These are phyloP conservation scores for Drosophila subobscura DNA, from an alignment of 1,140 invertebrate species.

Conservation along the genomic window DNA sequence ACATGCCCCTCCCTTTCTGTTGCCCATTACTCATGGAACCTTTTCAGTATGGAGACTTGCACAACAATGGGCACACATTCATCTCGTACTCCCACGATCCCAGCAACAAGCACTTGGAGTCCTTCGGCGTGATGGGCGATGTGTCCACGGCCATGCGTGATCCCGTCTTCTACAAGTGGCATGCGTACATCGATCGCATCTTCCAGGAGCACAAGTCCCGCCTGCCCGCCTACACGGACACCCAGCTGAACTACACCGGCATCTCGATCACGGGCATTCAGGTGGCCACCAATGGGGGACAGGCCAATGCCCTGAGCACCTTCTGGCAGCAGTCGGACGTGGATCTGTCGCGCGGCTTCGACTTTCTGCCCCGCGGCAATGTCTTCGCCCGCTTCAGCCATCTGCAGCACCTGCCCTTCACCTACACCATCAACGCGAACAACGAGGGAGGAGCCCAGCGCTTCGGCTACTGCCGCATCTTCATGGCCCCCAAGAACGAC, in stretches of 20 bases:
- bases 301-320: constrained; percentile 86
- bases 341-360: constrained; percentile 89
- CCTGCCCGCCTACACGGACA: constrained; percentile 86
- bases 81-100: constrained; percentile 90
- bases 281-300: constrained; percentile 84
- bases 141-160: constrained; percentile 91
- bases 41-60: constrained; percentile 88
- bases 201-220: constrained; percentile 91
- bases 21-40: not conserved
- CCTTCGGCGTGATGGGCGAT: constrained; percentile 89
- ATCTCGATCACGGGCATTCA: constrained; percentile 86
- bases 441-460: constrained; percentile 85
- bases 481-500: constrained; percentile 88
- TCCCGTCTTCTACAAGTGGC: constrained; percentile 94
- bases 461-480: constrained; percentile 90
- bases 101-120: constrained; percentile 88
- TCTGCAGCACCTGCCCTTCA: constrained; percentile 89
- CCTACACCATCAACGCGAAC: constrained; percentile 87
- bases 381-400: constrained; percentile 90
- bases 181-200: constrained; percentile 91
- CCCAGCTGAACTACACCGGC: constrained; percentile 86
- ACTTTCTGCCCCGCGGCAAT: constrained; percentile 89
- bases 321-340: constrained; percentile 91
- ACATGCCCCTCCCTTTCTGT: constrained; percentile 75
- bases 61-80: constrained; percentile 89